Evolutionary conservation across 2,797 vertebrate species (phyloP), one percentile per base, ranked within the genome.

Genomic region (Parauchenoglanis punctatus): DNA sequence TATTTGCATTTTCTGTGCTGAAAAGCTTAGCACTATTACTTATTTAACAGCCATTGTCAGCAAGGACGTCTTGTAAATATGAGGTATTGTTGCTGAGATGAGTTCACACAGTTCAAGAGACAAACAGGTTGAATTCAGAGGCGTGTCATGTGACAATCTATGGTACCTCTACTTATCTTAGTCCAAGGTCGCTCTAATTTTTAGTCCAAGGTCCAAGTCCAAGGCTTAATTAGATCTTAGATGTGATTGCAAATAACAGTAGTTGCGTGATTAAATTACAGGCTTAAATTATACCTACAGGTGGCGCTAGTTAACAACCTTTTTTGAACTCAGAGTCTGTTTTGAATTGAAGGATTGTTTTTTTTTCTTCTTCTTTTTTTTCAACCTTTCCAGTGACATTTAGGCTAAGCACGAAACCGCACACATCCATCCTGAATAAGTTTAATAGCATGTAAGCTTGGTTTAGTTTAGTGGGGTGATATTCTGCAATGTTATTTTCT

Each of bases 241-340:
- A 77, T 1, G 1, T 56, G 15, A 11, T 54, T 6, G 15, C 46
- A 73, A 73, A 15, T 40, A 44, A 40, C 49, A n/a, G 12, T 13
- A 2, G 49, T 28, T 28, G 11, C 46, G 44, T 73, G 49, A 5
- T 25, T 46, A 73, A 73, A 73, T 11, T 46, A n/a, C 15, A n/a
- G 12, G 11, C 17, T 54, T 11, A 54, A 56, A 35, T 59, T 23
- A 49, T 23, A 61, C 65, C 87, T 40, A 72, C 25, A 87, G 87
- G 72, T 85, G 87, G 65, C 75, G 87, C 87, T 85, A 2, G 7
- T 28, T 67, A 52, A 59, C 49, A 85, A 35, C 4, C 12, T 67
- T 31, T 58, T 35, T 2, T 40, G 3, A 40, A 40, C 4, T 17
- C 4, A 72, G 40, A 65, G 31, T 35, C 44, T 25, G 20, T 65